These are phyloP conservation scores for Pycnomerus fuliginosus DNA, from an alignment of 2,888 invertebrate species.

Conservation along the genomic window DNA sequence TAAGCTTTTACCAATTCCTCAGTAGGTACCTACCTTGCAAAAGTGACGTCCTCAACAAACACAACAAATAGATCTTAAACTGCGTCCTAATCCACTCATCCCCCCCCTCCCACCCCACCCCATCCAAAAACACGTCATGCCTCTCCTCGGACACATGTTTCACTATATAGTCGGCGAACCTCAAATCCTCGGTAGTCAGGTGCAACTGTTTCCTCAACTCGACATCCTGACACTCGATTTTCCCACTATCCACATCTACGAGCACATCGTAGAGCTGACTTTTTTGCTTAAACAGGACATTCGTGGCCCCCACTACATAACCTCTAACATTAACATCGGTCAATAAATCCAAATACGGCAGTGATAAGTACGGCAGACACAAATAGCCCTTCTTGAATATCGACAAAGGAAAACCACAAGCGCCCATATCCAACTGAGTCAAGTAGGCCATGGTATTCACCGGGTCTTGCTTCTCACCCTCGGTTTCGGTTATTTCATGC, in stretches of 20 bases:
- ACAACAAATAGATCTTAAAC: constrained; percentile 83
- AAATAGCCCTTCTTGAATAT: constrained; percentile 89
- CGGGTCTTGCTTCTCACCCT: constrained; percentile 36
- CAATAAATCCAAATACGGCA: constrained; percentile 91
- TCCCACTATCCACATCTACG: constrained; percentile 83
- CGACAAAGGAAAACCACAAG: constrained; percentile 79
- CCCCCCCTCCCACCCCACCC: constrained; percentile 86
- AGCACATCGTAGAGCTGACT: constrained; percentile 89
- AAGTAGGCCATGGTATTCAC: constrained; percentile 63
- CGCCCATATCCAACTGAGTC: constrained; percentile 66
- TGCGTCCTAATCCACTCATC: constrained; percentile 97
- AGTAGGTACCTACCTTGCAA: constrained; percentile 59
- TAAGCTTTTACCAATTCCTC: too few species aligned
- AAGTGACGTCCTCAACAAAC: constrained; percentile 76
- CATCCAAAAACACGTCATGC: constrained; percentile 71
- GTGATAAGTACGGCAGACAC: constrained; percentile 92
- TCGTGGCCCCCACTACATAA: constrained; percentile 94
- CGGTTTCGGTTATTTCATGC: constrained; percentile 49
- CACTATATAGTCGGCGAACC: constrained; percentile 93
- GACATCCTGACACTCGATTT: constrained; percentile 79
- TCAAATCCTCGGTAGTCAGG: constrained; percentile 89
- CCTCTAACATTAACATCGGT: constrained; percentile 83
- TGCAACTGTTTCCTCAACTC: constrained; percentile 80
- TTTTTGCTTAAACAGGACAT: constrained; percentile 96
- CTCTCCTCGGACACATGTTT: constrained; percentile 66